A percentile compares a stretch with the other conserved stretches of the same genome.
These are phyloP conservation scores for Epiblema foenella DNA, from an alignment of 2,888 invertebrate species.

Conservation along the genomic window DNA sequence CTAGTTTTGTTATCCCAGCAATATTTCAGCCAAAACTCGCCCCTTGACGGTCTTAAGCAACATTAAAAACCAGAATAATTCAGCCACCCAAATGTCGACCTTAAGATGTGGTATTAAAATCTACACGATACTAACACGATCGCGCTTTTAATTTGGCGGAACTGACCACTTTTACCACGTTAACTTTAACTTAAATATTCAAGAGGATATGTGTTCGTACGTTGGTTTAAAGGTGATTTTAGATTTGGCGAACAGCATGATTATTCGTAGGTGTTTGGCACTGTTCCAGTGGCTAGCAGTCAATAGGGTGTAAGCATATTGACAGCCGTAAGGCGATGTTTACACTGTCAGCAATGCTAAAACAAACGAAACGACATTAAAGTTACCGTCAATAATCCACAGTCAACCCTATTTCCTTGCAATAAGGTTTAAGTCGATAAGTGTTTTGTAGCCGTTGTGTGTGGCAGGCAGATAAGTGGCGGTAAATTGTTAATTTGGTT, in stretches of 20 bases:
- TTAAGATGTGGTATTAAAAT: not conserved
- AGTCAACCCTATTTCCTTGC: not conserved
- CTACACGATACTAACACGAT: not conserved
- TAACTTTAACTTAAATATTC: not conserved
- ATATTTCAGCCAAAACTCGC: constrained; percentile 18
- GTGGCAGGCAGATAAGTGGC: constrained; percentile 22
- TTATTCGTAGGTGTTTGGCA: constrained; percentile 26
- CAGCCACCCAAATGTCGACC: not conserved
- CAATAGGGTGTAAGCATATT: constrained; percentile 40
- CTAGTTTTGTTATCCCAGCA: constrained; percentile 15
- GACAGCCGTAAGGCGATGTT: constrained; percentile 30
- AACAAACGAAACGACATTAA: constrained; percentile 3
- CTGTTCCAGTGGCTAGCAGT: constrained; percentile 34
- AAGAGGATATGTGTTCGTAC: not conserved
- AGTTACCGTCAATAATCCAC: not conserved
- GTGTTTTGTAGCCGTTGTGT: not conserved
- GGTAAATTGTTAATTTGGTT: constrained; percentile 17
- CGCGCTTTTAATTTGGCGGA: constrained; percentile 25
- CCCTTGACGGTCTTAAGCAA: constrained; percentile 15
- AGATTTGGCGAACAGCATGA: not conserved
- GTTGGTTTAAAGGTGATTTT: constrained; percentile 3
- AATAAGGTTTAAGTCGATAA: not conserved
- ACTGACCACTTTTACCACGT: constrained; percentile 17
- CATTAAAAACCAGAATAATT: not conserved
- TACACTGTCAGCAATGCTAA: constrained; percentile 31